Evolutionary conservation across 2,113 vertebrate genomes (phyloP).

Genomic region (Etia nguti): DNA sequence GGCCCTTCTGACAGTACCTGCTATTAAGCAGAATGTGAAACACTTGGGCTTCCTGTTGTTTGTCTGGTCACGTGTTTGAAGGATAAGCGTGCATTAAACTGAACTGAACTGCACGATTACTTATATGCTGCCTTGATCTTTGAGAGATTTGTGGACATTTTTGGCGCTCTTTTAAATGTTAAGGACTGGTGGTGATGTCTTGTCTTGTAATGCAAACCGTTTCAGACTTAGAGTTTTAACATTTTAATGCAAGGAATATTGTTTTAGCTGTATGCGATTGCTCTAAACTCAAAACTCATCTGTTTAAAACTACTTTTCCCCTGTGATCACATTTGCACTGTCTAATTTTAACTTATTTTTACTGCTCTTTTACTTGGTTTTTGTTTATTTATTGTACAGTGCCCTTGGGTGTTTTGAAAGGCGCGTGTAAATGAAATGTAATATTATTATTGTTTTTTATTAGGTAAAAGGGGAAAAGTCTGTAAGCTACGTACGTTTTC

Average conservation of each 20-base stretch:
- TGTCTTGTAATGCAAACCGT: background rate
- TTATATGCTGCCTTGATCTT: background rate
- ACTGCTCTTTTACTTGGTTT: background rate
- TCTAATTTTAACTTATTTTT: background rate
- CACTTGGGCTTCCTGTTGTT: background rate
- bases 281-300: background rate
- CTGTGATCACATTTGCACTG: background rate
- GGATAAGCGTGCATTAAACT: background rate
- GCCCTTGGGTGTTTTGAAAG: background rate
- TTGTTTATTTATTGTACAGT: background rate
- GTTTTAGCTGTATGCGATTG: background rate
- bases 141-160: background rate
- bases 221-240: background rate
- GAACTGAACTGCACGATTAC: background rate
- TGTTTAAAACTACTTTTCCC: background rate
- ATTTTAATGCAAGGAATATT: background rate
- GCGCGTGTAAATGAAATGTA: fast-evolving
- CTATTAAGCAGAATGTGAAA: background rate
- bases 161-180: fast-evolving
- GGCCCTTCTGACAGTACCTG: background rate
- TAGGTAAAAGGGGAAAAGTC: background rate
- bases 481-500: background rate
- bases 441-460: background rate
- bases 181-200: background rate
- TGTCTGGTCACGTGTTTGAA: background rate